Evolutionary conservation across 2,113 vertebrate genomes (phyloP).

Genomic region (Ciconia stormi): DNA sequence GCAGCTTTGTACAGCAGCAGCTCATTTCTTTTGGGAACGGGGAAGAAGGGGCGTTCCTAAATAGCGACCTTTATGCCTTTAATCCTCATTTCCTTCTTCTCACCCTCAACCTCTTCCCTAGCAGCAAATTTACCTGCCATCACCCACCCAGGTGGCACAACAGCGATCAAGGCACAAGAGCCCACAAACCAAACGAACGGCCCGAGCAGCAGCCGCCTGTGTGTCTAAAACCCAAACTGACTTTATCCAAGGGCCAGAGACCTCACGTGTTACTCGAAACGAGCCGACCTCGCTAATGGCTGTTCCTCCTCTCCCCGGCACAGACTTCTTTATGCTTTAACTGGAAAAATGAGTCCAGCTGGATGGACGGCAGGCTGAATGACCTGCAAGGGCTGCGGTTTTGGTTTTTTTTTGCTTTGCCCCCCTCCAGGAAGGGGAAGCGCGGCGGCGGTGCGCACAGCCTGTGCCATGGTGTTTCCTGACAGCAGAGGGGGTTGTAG

Average conservation of each 20-base stretch:
- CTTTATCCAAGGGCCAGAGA: background rate
- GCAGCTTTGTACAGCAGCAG: background rate
- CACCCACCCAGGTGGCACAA: background rate
- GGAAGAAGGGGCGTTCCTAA: background rate
- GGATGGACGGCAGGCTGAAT: too few relatives aligned
- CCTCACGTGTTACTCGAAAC: accelerated
- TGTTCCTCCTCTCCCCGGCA: background rate
- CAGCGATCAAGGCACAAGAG: background rate
- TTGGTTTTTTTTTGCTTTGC: too few relatives aligned
- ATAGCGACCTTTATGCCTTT: background rate
- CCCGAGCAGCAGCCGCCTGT: accelerated
- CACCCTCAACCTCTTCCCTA: background rate
- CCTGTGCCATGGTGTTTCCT: background rate
- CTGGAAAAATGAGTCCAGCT: accelerated
- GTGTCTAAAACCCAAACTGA: background rate
- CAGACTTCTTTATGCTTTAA: accelerated
- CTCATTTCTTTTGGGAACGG: background rate
- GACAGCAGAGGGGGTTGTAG: slow-evolving; percentile 46
- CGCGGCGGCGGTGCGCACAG: background rate
- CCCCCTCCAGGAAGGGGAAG: background rate
- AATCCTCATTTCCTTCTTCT: background rate
- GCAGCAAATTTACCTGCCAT: background rate
- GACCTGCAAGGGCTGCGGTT: too few relatives aligned
- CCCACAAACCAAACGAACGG: background rate
- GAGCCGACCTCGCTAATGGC: background rate